phyloP scores from a whole-genome alignment of 2,888 invertebrate genomes.

The Agrotis clavis region DNA sequence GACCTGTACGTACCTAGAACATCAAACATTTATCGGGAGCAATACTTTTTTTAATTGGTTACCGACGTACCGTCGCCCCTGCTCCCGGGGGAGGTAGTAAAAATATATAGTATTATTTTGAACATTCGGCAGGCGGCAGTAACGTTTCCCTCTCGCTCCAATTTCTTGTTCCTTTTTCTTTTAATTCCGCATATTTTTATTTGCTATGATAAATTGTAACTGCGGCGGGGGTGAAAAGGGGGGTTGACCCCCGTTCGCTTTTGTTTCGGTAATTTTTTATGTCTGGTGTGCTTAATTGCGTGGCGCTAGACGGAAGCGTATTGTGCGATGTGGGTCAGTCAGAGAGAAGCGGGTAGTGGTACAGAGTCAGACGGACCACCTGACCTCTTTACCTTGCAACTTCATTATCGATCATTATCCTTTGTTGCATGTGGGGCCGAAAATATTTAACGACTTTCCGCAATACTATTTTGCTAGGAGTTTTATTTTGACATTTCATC shows the following conservation, averaged over 20 bases:
- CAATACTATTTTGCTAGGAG: too few species aligned
- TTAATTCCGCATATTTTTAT: constrained; percentile 90
- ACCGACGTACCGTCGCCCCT: constrained; percentile 73
- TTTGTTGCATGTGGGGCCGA: background rate
- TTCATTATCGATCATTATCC: constrained; percentile 64
- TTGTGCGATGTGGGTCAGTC: constrained; percentile 88
- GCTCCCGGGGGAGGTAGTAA: constrained; percentile 75
- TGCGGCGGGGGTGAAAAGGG: constrained; percentile 76
- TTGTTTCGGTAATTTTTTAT: constrained; percentile 91
- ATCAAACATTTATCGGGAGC: constrained; percentile 64
- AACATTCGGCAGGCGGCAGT: constrained; percentile 80
- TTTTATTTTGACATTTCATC: too few species aligned
- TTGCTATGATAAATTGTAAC: constrained; percentile 91
- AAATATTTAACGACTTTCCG: background rate
- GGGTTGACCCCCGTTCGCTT: constrained; percentile 79
- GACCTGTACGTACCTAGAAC: constrained; percentile 42
- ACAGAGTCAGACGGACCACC: constrained; percentile 76
- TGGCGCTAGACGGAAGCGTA: constrained; percentile 86
- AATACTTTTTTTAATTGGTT: constrained; percentile 74
- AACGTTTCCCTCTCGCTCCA: constrained; percentile 81
- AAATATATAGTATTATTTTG: constrained; percentile 84
- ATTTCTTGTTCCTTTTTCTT: constrained; percentile 89
- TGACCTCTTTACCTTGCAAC: constrained; percentile 83
- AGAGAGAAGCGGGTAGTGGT: constrained; percentile 65
- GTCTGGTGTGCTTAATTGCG: constrained; percentile 90